Base-by-base conservation (phyloP, 2,888 invertebrate species). In the Erannis defoliaria region DNA sequence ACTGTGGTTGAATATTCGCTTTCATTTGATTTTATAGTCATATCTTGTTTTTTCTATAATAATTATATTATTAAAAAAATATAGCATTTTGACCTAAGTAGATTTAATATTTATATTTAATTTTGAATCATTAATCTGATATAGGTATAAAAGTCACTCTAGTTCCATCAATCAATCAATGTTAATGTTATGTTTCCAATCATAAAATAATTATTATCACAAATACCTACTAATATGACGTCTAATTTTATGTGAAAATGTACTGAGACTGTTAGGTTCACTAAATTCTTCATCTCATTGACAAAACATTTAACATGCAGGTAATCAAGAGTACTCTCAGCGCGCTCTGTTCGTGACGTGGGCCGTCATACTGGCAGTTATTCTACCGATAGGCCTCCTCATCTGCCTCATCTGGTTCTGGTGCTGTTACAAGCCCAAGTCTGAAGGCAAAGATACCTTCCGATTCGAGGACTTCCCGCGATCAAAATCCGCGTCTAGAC, bases 311-410 rank as follows among this genome's bases (percentile, higher is more conserved):
- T 80, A 66, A 75, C 72, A 83, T 81, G 63, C 91, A 95, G 95
- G 95, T 93, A 94, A 94, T 79, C 95, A 95, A 85, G 95, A 94
- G 83, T 95, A 95, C 84, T 95, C 96, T 55, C 95, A 96, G 83
- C 95, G 95, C 76, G 93, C 95, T 75, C 95, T 96, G 71, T 96
- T 96, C 90, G 93, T 95, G 80, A 96, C 96, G 73, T 94, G 96
- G 88, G 96, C 95, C 80, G 94, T 96, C 87, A 95, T 97, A 84
- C 80, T 96, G 81, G 95, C 94, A 77, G 94, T 96, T 75, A 94
- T 97, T 85, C 89, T 96, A 79, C 96, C 97, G 72, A 84, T 94
- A 84, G 85, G 94, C 66, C 94, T 95, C 81, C 93, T 94, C 74
- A 93, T 94, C 77, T 95, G 94, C 81, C 94, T 94, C 53, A 85